Evolutionary conservation across 2,113 vertebrate species (phyloP), one percentile per base, ranked within the genome.

Genomic region (Nothobranchius kuhntae): DNA sequence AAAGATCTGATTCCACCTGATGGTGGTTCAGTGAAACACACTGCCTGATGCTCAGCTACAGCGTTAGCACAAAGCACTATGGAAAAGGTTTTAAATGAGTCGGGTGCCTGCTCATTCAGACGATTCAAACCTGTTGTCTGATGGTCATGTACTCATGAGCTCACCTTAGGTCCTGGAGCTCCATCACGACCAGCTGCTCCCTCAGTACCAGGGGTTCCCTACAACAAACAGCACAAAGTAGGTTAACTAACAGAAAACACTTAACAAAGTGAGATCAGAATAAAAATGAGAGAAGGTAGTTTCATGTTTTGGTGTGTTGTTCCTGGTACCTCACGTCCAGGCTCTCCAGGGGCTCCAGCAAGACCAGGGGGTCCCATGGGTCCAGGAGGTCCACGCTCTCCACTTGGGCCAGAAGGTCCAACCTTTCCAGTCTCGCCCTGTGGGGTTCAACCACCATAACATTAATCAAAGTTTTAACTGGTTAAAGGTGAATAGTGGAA

Each of bases 341-440:
- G 47, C 95, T 99, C 97, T 73, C 97, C 97, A 51, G 96, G 88
- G 86, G 97, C 90, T 86, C 96, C 97, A 71, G 94, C 94, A 78
- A 96, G 78, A 65, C 98, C 98, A 69, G 96, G 89, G 75, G 97
- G 96, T 77, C 97, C 97, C 91, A 91, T 92, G 85, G 97, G 96
- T 73, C 97, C 97, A 3, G 95, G 93, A 73, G 97, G 96, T 87
- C 97, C 97, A 4, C 96, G 96, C 81, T 99, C 97, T 3, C 97
- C 97, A 3, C 81, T 53, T 4, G 94, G 64, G n/a, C 97, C 97
- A 42, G 82, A 76, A 79, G 94, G 73, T 88, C 97, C 97, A 76
- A 93, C 93, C 75, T 98, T 99, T 88, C 97, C 97, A 2, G 86
- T 62, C 83, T 98, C 97, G 7, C 97, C 97, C 97, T 98, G 75